These are phyloP conservation scores for Eptesicus fuscus DNA, from an alignment of 2,113 vertebrate genomes.

Conservation along the genomic window DNA sequence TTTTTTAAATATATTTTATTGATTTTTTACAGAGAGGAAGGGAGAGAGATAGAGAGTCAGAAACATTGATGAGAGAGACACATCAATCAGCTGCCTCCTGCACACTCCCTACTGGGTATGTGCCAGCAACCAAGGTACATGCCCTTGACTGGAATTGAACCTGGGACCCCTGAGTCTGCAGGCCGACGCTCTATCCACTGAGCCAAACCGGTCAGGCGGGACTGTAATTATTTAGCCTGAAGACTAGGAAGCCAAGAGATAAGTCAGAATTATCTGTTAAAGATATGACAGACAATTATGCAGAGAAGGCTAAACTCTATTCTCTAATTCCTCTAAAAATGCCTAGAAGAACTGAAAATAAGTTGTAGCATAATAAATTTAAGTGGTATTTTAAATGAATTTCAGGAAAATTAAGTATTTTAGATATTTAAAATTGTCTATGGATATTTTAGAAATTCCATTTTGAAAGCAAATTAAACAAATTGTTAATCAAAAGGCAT, in stretches of 20 bases:
- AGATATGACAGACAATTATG: conserved; percentile 23
- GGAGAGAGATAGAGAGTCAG: too few relatives aligned
- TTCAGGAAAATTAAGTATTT: background rate
- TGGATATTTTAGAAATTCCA: background rate
- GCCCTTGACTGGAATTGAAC: too few relatives aligned
- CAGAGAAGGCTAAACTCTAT: background rate
- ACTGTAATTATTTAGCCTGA: conserved; percentile 58
- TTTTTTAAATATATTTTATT: too few relatives aligned
- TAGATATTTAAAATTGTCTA: background rate
- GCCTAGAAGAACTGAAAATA: background rate
- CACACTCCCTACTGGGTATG: too few relatives aligned
- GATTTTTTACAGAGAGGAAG: too few relatives aligned
- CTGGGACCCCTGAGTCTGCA: too few relatives aligned
- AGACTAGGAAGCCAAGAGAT: conserved; percentile 23
- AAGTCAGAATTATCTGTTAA: conserved; percentile 51
- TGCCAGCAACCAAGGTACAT: too few relatives aligned
- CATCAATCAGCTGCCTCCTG: too few relatives aligned
- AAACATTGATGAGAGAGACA: too few relatives aligned
- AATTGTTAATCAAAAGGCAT: conserved; percentile 24
- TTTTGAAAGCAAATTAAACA: background rate
- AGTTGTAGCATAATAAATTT: background rate
- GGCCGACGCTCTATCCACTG: too few relatives aligned
- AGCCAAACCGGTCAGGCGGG: too few relatives aligned
- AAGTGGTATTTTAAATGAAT: conserved; percentile 12
- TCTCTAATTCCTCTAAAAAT: background rate